A percentile compares a stretch with the other conserved stretches of the same genome.
These are phyloP conservation scores for Phymatocera aterrima DNA, from an alignment of 2,888 invertebrate genomes.

Conservation along the genomic window DNA sequence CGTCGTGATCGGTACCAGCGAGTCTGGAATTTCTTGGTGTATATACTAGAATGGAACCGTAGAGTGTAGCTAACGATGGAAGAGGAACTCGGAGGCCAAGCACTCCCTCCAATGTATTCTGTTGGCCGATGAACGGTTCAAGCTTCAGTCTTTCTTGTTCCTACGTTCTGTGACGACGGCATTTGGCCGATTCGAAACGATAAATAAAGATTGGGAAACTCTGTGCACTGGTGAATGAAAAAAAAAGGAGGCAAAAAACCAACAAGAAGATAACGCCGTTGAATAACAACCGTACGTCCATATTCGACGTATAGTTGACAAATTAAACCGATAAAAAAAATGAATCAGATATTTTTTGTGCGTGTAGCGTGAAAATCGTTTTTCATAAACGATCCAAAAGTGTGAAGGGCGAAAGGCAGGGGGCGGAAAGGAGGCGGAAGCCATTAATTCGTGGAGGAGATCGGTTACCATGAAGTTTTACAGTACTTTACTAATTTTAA, in stretches of 20 bases:
- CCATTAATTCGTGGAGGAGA: background rate
- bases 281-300: too few species aligned
- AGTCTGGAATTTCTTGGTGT: slow-evolving; percentile 60
- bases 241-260: slow-evolving; percentile 16
- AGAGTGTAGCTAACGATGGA: slow-evolving; percentile 37
- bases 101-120: slow-evolving; percentile 42
- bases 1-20: slow-evolving; percentile 27
- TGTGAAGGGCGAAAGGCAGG: background rate
- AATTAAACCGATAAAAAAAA: background rate
- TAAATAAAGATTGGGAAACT: background rate
- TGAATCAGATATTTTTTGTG: background rate
- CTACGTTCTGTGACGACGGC: slow-evolving; percentile 65
- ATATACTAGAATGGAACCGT: slow-evolving; percentile 43
- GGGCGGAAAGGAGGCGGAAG: background rate
- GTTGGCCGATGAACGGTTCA: slow-evolving; percentile 31
- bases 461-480: slow-evolving; percentile 46
- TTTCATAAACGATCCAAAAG: background rate
- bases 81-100: slow-evolving; percentile 39
- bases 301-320: background rate
- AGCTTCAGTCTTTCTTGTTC: slow-evolving; percentile 70
- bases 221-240: too few species aligned
- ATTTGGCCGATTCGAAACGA: slow-evolving; percentile 15
- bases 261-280: background rate
- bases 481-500: slow-evolving; percentile 62
- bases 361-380: slow-evolving; percentile 24